A percentile compares a stretch with the other conserved stretches of the same genome.
Evolutionary conservation across 2,113 vertebrate species (phyloP).

Genomic region (Abramis brama): DNA sequence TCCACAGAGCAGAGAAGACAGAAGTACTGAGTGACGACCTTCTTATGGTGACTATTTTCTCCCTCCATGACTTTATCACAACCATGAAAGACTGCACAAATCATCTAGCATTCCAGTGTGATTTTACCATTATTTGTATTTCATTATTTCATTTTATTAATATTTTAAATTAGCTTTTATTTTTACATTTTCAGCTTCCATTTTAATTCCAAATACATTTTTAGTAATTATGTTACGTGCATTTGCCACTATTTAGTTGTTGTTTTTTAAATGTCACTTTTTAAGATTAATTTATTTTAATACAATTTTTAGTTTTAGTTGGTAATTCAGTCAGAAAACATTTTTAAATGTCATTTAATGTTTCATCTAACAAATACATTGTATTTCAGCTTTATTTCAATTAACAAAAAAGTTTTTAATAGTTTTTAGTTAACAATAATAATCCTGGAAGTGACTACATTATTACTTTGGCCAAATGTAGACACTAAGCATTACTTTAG

Average conservation of each 20-base stretch:
- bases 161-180: neutral
- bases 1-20: conserved; percentile 91
- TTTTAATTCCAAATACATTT: too few relatives aligned
- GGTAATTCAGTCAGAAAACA: too few relatives aligned
- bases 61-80: neutral
- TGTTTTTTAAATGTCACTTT: neutral
- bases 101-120: neutral
- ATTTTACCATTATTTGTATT: neutral
- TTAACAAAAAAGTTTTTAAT: neutral
- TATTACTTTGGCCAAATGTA: neutral
- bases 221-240: neutral
- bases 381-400: neutral
- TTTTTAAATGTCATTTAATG: neutral
- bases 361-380: neutral
- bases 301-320: neutral
- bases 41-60: conserved; percentile 80
- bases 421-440: neutral
- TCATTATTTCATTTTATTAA: neutral
- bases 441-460: neutral
- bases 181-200: neutral
- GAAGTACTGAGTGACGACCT: conserved; percentile 97
- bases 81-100: neutral
- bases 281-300: neutral
- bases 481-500: neutral
- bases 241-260: neutral